A percentile compares a stretch with the other conserved stretches of the same genome.
These are phyloP conservation scores for Neotragus pygmaeus DNA, from an alignment of 2,113 vertebrate species.

Conservation along the genomic window DNA sequence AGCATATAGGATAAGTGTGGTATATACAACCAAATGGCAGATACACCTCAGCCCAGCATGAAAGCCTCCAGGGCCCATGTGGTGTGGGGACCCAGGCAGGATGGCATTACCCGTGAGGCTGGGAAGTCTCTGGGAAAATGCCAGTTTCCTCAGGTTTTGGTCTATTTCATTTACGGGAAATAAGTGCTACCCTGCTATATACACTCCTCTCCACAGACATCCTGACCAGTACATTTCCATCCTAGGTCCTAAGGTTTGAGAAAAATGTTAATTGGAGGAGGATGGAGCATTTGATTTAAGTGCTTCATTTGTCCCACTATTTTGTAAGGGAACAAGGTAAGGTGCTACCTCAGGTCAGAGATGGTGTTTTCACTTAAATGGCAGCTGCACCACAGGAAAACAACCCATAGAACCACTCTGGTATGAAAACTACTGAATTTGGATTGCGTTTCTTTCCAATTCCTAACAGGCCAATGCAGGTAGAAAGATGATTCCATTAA, in stretches of 20 bases:
- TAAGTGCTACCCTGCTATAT: not conserved
- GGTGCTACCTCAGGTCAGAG: not conserved
- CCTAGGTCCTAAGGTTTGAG: not conserved
- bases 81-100: too few species aligned
- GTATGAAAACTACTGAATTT: not conserved
- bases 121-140: not conserved
- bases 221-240: not conserved
- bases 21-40: not conserved
- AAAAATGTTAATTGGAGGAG: not conserved
- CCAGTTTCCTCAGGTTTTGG: not conserved
- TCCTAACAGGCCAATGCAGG: conserved; percentile 68
- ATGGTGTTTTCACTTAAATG: conserved; percentile 11
- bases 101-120: not conserved
- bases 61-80: not conserved
- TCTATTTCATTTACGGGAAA: not conserved
- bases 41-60: not conserved
- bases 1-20: not conserved
- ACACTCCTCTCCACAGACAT: not conserved
- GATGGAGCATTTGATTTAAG: not conserved
- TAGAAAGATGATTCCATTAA: conserved; percentile 45
- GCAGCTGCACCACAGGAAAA: conserved; percentile 28
- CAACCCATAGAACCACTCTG: not conserved
- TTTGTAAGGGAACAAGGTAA: not conserved
- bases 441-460: not conserved
- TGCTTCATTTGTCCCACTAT: not conserved